A percentile compares a stretch with the other conserved stretches of the same genome.
phyloP scores from a whole-genome alignment of 2,113 vertebrate species.

The Tetraodon nigroviridis region DNA sequence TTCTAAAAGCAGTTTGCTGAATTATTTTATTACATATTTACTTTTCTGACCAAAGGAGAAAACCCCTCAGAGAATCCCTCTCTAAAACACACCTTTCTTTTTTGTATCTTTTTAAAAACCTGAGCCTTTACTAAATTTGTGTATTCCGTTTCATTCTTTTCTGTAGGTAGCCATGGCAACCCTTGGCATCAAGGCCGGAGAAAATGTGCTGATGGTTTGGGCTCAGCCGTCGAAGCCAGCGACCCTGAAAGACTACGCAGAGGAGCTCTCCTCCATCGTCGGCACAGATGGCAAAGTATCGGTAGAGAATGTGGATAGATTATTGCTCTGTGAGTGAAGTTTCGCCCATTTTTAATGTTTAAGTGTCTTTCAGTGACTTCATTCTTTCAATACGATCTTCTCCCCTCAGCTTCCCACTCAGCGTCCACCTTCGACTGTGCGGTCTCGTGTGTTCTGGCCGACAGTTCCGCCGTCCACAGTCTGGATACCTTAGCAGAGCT shows the following conservation, averaged over 20 bases:
- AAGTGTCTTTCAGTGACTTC: not conserved
- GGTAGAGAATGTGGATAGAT: conserved; percentile 82
- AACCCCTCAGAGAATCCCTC: too few relatives aligned
- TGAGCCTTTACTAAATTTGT: too few relatives aligned
- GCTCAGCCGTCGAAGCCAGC: conserved; percentile 60
- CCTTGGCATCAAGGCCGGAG: conserved; percentile 74
- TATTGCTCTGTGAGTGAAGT: conserved; percentile 78
- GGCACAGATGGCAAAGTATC: conserved; percentile 72
- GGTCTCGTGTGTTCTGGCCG: conserved; percentile 79
- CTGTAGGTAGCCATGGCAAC: conserved; percentile 73
- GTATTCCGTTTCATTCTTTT: not conserved
- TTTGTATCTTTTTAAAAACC: too few relatives aligned
- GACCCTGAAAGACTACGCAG: conserved; percentile 75
- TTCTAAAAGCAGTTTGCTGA: too few relatives aligned
- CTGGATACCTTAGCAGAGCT: conserved; percentile 82
- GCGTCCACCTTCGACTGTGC: conserved; percentile 83
- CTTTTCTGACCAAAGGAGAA: too few relatives aligned
- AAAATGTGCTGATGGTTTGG: conserved; percentile 84
- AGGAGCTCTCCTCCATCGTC: conserved; percentile 66
- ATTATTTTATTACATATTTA: too few relatives aligned
- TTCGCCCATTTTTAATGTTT: not conserved
- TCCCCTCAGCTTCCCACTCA: conserved; percentile 77
- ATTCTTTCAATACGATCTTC: not conserved
- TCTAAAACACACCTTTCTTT: too few relatives aligned
- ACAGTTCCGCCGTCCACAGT: conserved; percentile 75